A percentile compares a stretch with the other conserved stretches of the same genome.
Conservation (phyloP, 2,888 invertebrate genomes). For the Caenorhabditis becei region DNA sequence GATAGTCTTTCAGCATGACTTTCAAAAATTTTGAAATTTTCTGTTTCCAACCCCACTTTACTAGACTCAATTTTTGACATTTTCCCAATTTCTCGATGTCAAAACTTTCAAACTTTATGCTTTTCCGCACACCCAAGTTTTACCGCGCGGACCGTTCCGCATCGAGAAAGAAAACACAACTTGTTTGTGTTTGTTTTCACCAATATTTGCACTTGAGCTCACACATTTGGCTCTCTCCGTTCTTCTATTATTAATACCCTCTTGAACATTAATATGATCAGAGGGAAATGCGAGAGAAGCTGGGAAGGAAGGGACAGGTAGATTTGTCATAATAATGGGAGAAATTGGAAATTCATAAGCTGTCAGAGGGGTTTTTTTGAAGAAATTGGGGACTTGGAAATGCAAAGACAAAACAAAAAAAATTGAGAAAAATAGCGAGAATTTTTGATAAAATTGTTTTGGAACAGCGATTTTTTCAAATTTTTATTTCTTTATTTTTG, state of each 20-base stretch:
- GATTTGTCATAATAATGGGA: background rate
- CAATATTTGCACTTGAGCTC: background rate
- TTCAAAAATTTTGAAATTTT: background rate
- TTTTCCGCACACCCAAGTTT: too few relatives aligned
- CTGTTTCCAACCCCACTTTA: background rate
- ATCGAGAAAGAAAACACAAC: background rate
- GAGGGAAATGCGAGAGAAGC: background rate
- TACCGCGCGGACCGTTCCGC: too few relatives aligned
- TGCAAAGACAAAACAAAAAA: too few relatives aligned
- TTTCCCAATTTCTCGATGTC: too few relatives aligned
- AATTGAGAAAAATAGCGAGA: too few relatives aligned
- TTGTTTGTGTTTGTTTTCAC: background rate
- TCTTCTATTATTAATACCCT: background rate
- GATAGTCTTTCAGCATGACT: too few relatives aligned
- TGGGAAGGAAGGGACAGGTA: background rate
- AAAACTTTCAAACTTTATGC: too few relatives aligned
- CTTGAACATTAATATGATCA: conserved; percentile 8
- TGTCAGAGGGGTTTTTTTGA: conserved; percentile 30
- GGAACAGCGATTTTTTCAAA: background rate
- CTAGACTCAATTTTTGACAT: too few relatives aligned
- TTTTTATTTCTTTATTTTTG: too few relatives aligned
- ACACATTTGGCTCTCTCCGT: background rate
- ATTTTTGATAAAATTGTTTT: too few relatives aligned
- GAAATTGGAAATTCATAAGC: too few relatives aligned
- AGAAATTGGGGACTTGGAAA: too few relatives aligned